Base-by-base conservation (phyloP, 1,140 invertebrate genomes). In the Macrosteles quadrilineatus region DNA sequence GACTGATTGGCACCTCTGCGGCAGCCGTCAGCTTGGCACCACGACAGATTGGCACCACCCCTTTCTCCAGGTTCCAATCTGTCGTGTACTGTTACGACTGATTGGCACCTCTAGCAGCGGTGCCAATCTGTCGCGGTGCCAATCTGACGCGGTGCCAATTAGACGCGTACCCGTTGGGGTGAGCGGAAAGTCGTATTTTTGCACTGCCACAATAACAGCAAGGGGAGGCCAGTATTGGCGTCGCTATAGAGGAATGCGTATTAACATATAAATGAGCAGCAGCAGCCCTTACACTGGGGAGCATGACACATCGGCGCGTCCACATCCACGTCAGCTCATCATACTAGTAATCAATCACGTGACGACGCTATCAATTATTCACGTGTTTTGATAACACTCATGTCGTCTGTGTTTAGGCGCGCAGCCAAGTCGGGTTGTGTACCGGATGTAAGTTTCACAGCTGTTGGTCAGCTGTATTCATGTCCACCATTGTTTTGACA, bases 231-330 rank as follows among this genome's bases (percentile, higher is more conserved):
- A 30, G 55, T 59, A 59, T 59, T 59, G 55, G 55, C 55, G 12
- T 59, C 55, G 21, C 55, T 29, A n/a, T 50, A 30, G 19, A 68
- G 67, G 67, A 68, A 68, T 68, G 47, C 67, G 53, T 68, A 68
- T 68, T 68, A 68, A 55, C 67, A 68, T 68, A 68, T 68, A 68
- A 68, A 68, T 68, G 47, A 68, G 40, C n/a, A 53, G 67, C 27
- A 29, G 21, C 32, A 36, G 19, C 67, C 29, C 65, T 45, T 23
- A 11, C 53, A 25, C 47, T 55, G 67, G 47, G 47, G 47, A 25
- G 19, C 27, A 57, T 53, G 31, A 68, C 45, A 68, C 43, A 68
- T 68, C 67, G 19, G 47, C 32, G 23, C 64, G 23, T 6, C 66
- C 25, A 21, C 4, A 43, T 27, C 66, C 12, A 6, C 21, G 9